Base-by-base conservation (phyloP, 2,113 vertebrate species). In the Clarias batrachus region DNA sequence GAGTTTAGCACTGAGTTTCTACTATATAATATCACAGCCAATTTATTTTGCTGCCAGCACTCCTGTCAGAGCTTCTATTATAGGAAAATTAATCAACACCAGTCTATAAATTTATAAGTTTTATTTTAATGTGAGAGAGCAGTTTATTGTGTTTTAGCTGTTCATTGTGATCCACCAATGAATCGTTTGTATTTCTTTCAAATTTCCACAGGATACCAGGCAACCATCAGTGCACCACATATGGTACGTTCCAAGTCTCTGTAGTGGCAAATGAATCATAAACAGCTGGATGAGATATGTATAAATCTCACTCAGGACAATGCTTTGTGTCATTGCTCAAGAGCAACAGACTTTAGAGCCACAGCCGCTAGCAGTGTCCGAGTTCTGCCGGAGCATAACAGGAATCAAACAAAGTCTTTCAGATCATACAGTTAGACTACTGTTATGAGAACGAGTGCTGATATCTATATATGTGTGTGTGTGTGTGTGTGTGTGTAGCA, bases 221-320 rank as follows among this genome's bases (percentile, higher is more conserved):
- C 98, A 92, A 99, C 98, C 92, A 99, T 99, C 95, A 99, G 98
- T 90, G 98, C 98, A 87, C 98, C 98, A 88, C 98, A 99, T 91
- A 99, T 99, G 98, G 98, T 99, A 97, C 91, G 96, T 92, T 62
- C 57, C 73, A 68, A 86, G 76, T 76, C 21, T 48, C 76, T 80
- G 14, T 9, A 59, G 37, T 41, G 37, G 37, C 37, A 41, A 41
- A 4, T 41, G 37, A 41, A 62, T 62, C 60, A 23, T 23, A 63
- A 63, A 63, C 23, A 63, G 62, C 62, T 63, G 23, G 62, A 63
- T n/a, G 25, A 11, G 12, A 65, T 27, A 41, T 41, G 41, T 66
- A 12, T 66, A 1, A 27, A 66, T n/a, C n/a, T 27, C 10, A 3
- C n/a, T 66, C 25, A 66, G 27, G 63, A 27, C 10, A 11, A 9